Evolutionary conservation across 2,888 invertebrate genomes (phyloP), one percentile per base, ranked within the genome.

Genomic region (Athetis lepigone): DNA sequence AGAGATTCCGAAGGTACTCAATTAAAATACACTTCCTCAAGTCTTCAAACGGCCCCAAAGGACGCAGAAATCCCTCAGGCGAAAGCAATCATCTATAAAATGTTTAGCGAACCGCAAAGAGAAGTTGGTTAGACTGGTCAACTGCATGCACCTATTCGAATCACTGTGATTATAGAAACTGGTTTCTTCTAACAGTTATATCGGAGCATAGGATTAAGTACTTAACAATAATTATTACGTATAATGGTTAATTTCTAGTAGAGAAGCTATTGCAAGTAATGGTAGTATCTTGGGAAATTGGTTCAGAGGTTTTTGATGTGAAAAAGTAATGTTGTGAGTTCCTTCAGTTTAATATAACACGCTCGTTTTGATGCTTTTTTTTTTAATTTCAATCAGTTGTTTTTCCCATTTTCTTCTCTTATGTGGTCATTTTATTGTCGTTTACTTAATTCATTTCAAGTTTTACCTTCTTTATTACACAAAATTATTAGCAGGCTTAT

Each of bases 171-270:
- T 84, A 85, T 67, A 79, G 63, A 62, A 81, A 86, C 87, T 61
- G 81, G 86, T 86, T n/a, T 86, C 73, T 64, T 59, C 59, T 69
- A 84, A 87, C 88, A 87, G 88, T 89, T 89, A 87, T 75, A 80
- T 82, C 75, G 79, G 61, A 82, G 81, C 80, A 84, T 85, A 83
- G 82, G 86, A 89, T 90, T 89, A 90, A 89, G 85, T 85, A 82
- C 82, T 90, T 88, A 85, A 86, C 86, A 84, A 88, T 86, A 89
- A 88, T 88, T 88, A 88, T 83, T 82, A 85, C 57, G 76, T 78
- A 78, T 77, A 83, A 82, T 81, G 73, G 80, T 82, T 74, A 79
- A 76, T 73, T 79, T 76, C 47, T 39, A 46, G 61, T 33, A 43
- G n/a, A 76, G 74, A 81, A 77, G 76, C 73, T 79, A 58, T 56